Conservation (phyloP, 2,113 vertebrate genomes). For the Lathamus discolor region DNA sequence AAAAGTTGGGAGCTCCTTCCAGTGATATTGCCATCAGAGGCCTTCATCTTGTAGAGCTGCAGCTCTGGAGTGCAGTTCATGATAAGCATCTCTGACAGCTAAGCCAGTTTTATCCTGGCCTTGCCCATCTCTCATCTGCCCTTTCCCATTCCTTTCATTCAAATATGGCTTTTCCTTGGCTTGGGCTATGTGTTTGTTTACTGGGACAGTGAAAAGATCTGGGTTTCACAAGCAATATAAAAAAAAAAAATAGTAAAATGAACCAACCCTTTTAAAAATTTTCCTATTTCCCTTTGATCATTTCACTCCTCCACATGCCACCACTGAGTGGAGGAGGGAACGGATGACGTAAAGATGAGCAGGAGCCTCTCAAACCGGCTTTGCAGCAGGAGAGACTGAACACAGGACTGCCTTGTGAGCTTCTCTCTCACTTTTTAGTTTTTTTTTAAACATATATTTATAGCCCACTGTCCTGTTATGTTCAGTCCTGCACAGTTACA, state of each 20-base stretch:
- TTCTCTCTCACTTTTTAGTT: neutral
- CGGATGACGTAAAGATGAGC: neutral
- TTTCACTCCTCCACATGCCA: neutral
- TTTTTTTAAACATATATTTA: neutral
- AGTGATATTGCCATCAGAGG: neutral
- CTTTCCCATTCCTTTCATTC: neutral
- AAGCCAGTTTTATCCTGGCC: neutral
- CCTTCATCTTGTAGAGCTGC: accelerated
- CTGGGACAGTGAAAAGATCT: neutral
- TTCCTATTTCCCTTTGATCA: neutral
- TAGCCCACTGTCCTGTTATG: neutral
- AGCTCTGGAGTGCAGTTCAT: neutral
- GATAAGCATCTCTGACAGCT: neutral
- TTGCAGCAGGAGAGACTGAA: neutral
- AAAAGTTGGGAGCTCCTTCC: neutral
- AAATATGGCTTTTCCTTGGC: neutral
- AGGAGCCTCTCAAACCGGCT: neutral
- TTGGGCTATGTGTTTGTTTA: neutral
- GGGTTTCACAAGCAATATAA: neutral
- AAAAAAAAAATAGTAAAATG: neutral
- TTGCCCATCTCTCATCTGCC: neutral
- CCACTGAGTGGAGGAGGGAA: neutral
- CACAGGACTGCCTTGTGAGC: accelerated
- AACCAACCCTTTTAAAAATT: neutral
- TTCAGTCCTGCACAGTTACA: conserved; percentile 2